Conservation (phyloP, 2,113 vertebrate species). For the Stigmatopora argus region DNA sequence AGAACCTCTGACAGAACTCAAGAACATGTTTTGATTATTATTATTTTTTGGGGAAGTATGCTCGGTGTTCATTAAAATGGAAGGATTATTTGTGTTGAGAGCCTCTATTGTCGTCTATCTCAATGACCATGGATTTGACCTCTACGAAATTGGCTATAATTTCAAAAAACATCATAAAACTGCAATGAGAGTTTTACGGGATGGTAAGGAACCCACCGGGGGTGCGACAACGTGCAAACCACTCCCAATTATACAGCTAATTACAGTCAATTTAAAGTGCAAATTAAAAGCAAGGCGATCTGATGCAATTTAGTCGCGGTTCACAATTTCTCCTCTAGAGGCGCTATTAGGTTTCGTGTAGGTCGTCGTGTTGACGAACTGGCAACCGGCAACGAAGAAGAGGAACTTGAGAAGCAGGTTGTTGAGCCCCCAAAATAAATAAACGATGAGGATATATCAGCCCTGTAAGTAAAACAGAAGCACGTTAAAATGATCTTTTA, state of each 20-base stretch:
- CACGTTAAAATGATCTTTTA: background rate
- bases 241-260: no score
- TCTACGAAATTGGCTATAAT: no score
- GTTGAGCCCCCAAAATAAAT: conserved; percentile 14
- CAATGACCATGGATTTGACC: no score
- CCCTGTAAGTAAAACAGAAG: conserved; percentile 28
- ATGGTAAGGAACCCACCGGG: no score
- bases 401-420: conserved; percentile 34
- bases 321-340: background rate
- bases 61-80: conserved; percentile 87
- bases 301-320: background rate
- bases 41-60: conserved; percentile 66
- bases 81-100: conserved; percentile 22
- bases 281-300: no score
- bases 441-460: conserved; percentile 34
- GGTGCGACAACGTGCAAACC: no score
- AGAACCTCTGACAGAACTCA: conserved; percentile 11
- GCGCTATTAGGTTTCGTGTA: background rate
- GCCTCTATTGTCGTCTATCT: no score
- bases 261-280: background rate
- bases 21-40: conserved; percentile 31
- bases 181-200: no score
- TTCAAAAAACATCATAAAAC: no score
- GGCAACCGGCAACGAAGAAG: no score
- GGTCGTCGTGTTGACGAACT: no score